Base-by-base conservation (phyloP, 1,140 invertebrate species). In the Penaeus indicus region DNA sequence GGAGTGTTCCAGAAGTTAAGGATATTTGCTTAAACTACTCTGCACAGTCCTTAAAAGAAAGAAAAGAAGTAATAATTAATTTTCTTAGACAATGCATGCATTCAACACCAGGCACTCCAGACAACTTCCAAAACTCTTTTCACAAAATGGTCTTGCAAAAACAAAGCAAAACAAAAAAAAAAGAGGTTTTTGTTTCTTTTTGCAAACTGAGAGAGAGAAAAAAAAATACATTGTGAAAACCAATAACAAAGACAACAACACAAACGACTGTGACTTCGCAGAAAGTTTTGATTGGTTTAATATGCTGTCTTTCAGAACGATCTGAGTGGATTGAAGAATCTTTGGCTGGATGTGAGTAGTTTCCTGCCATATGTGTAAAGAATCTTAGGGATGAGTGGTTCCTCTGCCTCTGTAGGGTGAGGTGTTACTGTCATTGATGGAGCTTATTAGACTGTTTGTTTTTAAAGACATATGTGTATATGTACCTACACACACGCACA, bases 321-420 rank as follows among this genome's bases (percentile, higher is more conserved):
- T 83, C 87, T 84, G 87, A 88, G 87, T 78, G 87, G 87, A 88
- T 88, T 88, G 87, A 88, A 80, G 87, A 88, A 67, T 88, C 87
- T 75, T 81, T 88, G 69, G 84, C 81, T 88, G 87, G 87, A 88
- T 88, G 87, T 88, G 87, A 88, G 87, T 88, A 88, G 81, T 62
- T 61, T 84, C 38, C 25, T 78, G 62, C 54, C 54, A 54, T 54
- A 54, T 54, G 60, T 79, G 38, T 78, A 38, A 78, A 78, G n/a
- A 38, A 27, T 78, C n/a, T 47, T 21, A 22, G 32, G 75, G 75
- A 21, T 78, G 75, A 27, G n/a, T 27, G 54, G 54, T 54, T 54
- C 54, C 54, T 54, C 54, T 54, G 54, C 54, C 54, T 54, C 54
- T 54, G 54, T 54, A 54, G 54, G 54, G 54, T 54, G 54, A 54